These are phyloP conservation scores for Otolemur crassicaudatus DNA, from an alignment of 2,797 vertebrate species.

Conservation along the genomic window DNA sequence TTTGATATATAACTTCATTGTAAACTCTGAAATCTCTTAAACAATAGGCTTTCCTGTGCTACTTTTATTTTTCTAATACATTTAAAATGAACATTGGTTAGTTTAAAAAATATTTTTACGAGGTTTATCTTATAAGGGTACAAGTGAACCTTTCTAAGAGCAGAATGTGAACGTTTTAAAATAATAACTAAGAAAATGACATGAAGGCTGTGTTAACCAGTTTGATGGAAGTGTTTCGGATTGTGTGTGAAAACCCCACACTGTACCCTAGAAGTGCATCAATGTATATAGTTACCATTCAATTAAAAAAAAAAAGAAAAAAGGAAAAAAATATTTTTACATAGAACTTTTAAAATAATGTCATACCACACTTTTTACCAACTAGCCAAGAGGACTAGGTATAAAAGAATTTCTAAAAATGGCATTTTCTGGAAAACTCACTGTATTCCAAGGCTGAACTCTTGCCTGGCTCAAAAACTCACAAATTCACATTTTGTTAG, in stretches of 20 bases:
- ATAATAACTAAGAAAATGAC: too few species aligned
- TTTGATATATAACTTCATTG: not conserved
- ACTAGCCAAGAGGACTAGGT: not conserved
- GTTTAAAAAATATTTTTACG: not conserved
- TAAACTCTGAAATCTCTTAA: not conserved
- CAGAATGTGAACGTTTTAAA: too few species aligned
- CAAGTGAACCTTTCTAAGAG: too few species aligned
- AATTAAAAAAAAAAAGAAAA: too few species aligned
- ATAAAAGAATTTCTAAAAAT: slow-evolving; percentile 19
- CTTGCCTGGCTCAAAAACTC: slow-evolving; percentile 30
- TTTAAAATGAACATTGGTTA: not conserved
- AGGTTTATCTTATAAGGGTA: too few species aligned
- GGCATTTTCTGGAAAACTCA: not conserved
- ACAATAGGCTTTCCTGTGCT: not conserved
- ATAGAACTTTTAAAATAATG: not conserved
- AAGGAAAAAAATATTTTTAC: too few species aligned
- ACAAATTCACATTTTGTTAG: not conserved
- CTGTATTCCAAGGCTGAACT: not conserved
- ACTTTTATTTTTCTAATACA: not conserved
- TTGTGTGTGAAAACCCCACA: too few species aligned
- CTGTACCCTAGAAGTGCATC: too few species aligned
- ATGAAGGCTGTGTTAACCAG: too few species aligned
- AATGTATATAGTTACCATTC: too few species aligned
- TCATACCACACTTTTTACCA: not conserved
- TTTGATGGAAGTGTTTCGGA: too few species aligned